Percentiles rank a stretch among this genome's conserved stretches.
Conservation (phyloP, 2,797 vertebrate genomes). For the Denticeps clupeoides region DNA sequence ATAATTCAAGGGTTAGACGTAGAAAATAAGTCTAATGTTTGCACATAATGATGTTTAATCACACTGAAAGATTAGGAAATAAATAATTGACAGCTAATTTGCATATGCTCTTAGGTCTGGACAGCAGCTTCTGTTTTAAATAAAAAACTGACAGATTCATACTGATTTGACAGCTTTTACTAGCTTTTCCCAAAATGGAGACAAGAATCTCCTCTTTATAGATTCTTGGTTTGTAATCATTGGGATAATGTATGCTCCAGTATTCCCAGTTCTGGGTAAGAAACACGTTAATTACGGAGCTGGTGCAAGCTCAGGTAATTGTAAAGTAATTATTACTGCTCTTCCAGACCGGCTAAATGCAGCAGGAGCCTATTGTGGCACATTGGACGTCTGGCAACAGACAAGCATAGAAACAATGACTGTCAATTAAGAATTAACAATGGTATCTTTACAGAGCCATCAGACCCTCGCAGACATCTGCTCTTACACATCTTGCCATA, state of each 20-base stretch:
- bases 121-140: no score
- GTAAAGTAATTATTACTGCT: conserved; percentile 1
- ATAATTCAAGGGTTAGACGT: not conserved
- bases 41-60: not conserved
- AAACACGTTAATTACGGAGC: conserved; percentile 8
- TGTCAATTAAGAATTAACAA: conserved; percentile 18
- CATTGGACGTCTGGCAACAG: conserved; percentile 6
- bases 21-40: not conserved
- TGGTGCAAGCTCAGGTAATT: conserved; percentile 8
- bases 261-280: not conserved
- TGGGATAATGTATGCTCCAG: not conserved
- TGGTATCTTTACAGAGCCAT: conserved; percentile 4
- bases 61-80: not conserved
- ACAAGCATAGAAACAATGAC: conserved; percentile 11
- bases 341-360: conserved; percentile 5
- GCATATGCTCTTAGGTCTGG: not conserved
- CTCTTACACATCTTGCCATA: conserved; percentile 6
- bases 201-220: no score
- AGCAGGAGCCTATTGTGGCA: conserved; percentile 10
- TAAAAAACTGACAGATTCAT: no score
- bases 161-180: no score
- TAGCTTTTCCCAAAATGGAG: no score
- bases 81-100: not conserved
- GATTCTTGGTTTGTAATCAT: no score
- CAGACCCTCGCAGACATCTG: conserved; percentile 21